phyloP scores from a whole-genome alignment of 2,797 vertebrate genomes.

The Gambusia yucatana region DNA sequence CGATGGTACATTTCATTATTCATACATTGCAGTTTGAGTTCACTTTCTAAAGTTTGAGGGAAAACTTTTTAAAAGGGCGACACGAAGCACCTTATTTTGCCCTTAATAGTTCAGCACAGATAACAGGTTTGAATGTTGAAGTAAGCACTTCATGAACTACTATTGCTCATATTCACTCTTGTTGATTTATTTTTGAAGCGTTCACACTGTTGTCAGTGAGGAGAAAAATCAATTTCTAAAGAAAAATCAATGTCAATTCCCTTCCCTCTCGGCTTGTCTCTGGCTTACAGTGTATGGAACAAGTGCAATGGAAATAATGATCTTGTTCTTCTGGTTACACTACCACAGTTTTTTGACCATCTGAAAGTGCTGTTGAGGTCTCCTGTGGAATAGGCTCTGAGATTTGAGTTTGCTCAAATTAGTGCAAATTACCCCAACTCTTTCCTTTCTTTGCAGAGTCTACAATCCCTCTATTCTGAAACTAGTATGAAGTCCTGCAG shows the following conservation, averaged over 20 bases:
- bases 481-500: conserved; percentile 37
- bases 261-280: conserved; percentile 62
- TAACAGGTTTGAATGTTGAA: conserved; percentile 42
- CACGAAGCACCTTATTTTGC: conserved; percentile 6
- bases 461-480: conserved; percentile 35
- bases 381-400: conserved; percentile 66
- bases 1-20: conserved; percentile 4
- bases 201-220: conserved; percentile 73
- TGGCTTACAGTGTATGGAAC: conserved; percentile 72
- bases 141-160: conserved; percentile 49
- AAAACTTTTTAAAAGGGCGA: conserved; percentile 17
- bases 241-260: conserved; percentile 80
- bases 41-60: conserved; percentile 6
- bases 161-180: conserved; percentile 62
- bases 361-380: conserved; percentile 68
- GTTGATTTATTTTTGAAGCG: conserved; percentile 68
- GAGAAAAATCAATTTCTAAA: conserved; percentile 77
- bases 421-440: conserved; percentile 68
- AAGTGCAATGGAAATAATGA: conserved; percentile 77
- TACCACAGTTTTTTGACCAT: conserved; percentile 55
- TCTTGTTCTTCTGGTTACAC: conserved; percentile 70
- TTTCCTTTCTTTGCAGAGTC: conserved; percentile 50
- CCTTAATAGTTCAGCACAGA: conserved; percentile 26
- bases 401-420: conserved; percentile 72
- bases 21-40: conserved; percentile 6